phyloP scores from a whole-genome alignment of 2,888 invertebrate species.

The Acronicta psi region DNA sequence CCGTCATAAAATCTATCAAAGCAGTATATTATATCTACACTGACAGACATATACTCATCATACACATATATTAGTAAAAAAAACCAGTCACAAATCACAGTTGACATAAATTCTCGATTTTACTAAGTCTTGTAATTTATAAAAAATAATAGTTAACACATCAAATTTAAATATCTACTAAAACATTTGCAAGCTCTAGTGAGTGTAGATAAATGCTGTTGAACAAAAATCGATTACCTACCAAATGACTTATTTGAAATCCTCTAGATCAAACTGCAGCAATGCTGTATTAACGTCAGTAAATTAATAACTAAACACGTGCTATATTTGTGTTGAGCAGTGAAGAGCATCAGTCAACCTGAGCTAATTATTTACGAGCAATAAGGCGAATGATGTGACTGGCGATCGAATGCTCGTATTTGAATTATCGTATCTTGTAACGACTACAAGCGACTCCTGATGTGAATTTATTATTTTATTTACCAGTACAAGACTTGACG shows the following conservation, averaged over 20 bases:
- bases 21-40: conserved; percentile 81
- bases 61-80: conserved; percentile 86
- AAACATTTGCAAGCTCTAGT: conserved; percentile 72
- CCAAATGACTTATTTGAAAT: conserved; percentile 49
- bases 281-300: conserved; percentile 55
- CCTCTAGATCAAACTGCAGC: conserved; percentile 49
- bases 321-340: conserved; percentile 69
- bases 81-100: conserved; percentile 89
- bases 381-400: conserved; percentile 42
- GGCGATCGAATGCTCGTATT: conserved; percentile 23
- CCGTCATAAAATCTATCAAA: conserved; percentile 86
- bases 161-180: conserved; percentile 75
- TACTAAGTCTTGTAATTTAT: conserved; percentile 86
- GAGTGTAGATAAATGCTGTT: conserved; percentile 81
- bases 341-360: conserved; percentile 68
- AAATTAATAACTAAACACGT: conserved; percentile 63
- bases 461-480: conserved; percentile 15
- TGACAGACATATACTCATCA: conserved; percentile 76
- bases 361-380: conserved; percentile 52
- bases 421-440: conserved; percentile 9
- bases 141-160: conserved; percentile 82
- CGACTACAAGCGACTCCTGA: conserved; percentile 19
- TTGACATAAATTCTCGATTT: conserved; percentile 88
- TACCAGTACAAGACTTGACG: conserved; percentile 22
- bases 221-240: conserved; percentile 60